These are phyloP conservation scores for Peromyscus californicus DNA, from an alignment of 2,113 vertebrate genomes.

Conservation along the genomic window DNA sequence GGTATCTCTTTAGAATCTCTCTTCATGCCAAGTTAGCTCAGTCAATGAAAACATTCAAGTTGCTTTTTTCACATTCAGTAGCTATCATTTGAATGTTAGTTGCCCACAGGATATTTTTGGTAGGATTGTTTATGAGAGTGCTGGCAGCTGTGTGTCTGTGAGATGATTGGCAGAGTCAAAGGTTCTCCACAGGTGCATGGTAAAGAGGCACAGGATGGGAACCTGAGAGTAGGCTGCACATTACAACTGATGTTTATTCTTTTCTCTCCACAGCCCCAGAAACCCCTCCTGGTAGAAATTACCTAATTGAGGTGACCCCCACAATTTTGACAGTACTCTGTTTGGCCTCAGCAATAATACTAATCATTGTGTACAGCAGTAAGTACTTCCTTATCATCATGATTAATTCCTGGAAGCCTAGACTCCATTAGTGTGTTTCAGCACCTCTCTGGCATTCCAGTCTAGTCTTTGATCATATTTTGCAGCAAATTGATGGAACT, in stretches of 20 bases:
- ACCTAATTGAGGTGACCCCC: accelerated
- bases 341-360: not conserved
- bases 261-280: constrained; percentile 56
- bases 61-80: not conserved
- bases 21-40: not conserved
- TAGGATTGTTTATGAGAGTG: not conserved
- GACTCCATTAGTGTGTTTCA: not conserved
- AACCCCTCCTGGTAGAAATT: not conserved
- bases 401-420: not conserved
- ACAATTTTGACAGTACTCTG: not conserved
- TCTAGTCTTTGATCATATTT: constrained; percentile 17
- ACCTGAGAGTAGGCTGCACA: not conserved
- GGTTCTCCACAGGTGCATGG: not conserved
- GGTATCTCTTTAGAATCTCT: not conserved
- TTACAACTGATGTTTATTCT: constrained; percentile 14
- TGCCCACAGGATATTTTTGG: not conserved
- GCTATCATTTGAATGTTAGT: constrained; percentile 21
- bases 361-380: not conserved
- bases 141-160: not conserved
- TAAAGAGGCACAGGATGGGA: not conserved
- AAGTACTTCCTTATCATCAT: constrained; percentile 13
- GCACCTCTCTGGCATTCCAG: not conserved
- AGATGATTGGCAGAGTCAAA: not conserved
- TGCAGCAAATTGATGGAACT: not conserved
- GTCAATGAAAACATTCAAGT: constrained; percentile 1